Percentiles rank a stretch among this genome's conserved stretches.
These are phyloP conservation scores for Glossosoma conforme DNA, from an alignment of 1,140 invertebrate genomes.

Conservation along the genomic window DNA sequence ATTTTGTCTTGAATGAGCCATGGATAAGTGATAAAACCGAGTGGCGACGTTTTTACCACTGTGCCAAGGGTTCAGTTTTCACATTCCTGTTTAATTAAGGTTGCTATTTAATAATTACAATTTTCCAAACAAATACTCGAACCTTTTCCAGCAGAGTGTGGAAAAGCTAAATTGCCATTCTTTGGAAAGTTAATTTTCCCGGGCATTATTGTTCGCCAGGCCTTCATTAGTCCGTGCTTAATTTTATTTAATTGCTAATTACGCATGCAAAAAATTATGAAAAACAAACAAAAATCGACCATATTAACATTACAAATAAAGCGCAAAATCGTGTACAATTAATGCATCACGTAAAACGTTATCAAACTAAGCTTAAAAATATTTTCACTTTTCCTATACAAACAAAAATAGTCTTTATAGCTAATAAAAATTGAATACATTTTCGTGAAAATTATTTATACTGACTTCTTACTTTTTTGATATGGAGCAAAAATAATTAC, in stretches of 20 bases:
- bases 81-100: constrained; percentile 8
- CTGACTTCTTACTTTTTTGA: no score
- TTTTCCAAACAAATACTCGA: constrained; percentile 20
- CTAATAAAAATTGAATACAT: no score
- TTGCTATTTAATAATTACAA: constrained; percentile 29
- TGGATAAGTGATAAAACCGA: no score
- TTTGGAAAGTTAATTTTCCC: constrained; percentile 32
- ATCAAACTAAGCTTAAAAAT: no score
- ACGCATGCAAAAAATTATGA: constrained; percentile 8
- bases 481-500: no score
- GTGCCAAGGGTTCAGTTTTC: no score
- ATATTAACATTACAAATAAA: background rate
- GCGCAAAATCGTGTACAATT: constrained; percentile 3
- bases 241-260: constrained; percentile 34
- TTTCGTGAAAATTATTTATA: no score
- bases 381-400: no score
- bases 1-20: no score
- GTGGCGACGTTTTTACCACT: no score
- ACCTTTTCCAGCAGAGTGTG: constrained; percentile 28
- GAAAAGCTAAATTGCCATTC: constrained; percentile 30
- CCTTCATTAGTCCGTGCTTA: constrained; percentile 30
- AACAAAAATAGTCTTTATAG: no score
- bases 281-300: constrained; percentile 5
- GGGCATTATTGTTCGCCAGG: constrained; percentile 24
- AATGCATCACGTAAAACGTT: no score